Evolutionary conservation across 2,113 vertebrate species (phyloP).

Genomic region (Oophaga pumilio): DNA sequence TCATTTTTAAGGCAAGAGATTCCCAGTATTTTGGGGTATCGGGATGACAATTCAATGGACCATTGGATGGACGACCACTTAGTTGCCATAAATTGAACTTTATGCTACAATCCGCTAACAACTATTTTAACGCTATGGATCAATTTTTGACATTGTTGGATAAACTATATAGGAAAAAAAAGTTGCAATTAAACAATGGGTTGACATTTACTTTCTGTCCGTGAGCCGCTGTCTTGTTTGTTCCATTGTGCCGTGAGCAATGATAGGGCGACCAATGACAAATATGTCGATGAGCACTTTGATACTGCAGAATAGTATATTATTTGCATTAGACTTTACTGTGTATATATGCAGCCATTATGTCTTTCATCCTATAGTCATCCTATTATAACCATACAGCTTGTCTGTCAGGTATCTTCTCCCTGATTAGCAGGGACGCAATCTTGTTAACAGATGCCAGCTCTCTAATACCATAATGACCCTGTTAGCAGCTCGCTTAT

Average conservation of each 20-base stretch:
- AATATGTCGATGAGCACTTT: not conserved
- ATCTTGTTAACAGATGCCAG: constrained; percentile 55
- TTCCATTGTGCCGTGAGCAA: not conserved
- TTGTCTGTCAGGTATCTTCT: constrained; percentile 43
- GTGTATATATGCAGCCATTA: not conserved
- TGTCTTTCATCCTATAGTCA: constrained; percentile 3
- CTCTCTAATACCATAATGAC: constrained; percentile 53
- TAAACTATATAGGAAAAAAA: too few species aligned
- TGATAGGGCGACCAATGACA: too few species aligned
- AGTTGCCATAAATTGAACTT: too few species aligned
- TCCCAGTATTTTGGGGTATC: not conserved
- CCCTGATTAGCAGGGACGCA: constrained; percentile 42
- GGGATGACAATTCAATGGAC: too few species aligned
- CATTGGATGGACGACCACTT: too few species aligned
- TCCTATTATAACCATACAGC: constrained; percentile 45
- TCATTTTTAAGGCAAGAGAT: not conserved
- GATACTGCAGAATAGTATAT: not conserved
- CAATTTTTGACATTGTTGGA: not conserved
- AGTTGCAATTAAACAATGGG: too few species aligned
- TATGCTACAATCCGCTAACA: too few species aligned
- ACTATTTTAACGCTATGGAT: not conserved
- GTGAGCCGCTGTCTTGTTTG: too few species aligned
- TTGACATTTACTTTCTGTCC: too few species aligned
- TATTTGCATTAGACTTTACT: constrained; percentile 6
- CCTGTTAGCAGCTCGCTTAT: constrained; percentile 33